Percentiles rank a stretch among this genome's conserved stretches.
phyloP scores from a whole-genome alignment of 1,140 invertebrate species.

The Drosophila repleta region DNA sequence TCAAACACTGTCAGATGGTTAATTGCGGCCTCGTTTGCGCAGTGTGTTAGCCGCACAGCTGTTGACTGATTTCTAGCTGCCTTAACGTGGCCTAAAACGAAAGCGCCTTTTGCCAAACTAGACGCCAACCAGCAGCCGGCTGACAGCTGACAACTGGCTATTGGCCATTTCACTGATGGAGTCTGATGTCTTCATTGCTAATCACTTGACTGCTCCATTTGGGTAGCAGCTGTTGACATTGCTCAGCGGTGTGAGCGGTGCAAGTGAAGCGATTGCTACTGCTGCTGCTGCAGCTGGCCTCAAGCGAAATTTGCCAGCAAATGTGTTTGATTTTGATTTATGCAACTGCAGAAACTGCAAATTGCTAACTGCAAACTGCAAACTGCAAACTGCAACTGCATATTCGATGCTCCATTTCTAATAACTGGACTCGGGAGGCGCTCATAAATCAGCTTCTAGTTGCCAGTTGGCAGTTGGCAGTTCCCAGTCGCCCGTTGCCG shows the following conservation, averaged over 20 bases:
- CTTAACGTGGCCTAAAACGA: slow-evolving; percentile 37
- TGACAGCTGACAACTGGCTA: slow-evolving; percentile 37
- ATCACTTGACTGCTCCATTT: slow-evolving; percentile 70
- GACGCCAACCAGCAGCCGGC: background rate
- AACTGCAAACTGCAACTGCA: slow-evolving; percentile 20
- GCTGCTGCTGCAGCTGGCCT: slow-evolving; percentile 2
- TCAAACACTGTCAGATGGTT: slow-evolving; percentile 3
- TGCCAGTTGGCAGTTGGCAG: slow-evolving; percentile 15
- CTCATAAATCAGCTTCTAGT: slow-evolving; percentile 59
- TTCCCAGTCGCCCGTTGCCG: background rate
- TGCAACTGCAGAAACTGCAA: slow-evolving; percentile 61
- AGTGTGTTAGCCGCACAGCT: background rate
- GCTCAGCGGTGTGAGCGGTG: slow-evolving; percentile 6
- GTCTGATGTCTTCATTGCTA: slow-evolving; percentile 62
- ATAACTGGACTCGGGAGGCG: slow-evolving; percentile 66
- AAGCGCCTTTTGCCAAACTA: slow-evolving; percentile 10
- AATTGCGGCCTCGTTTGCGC: slow-evolving; percentile 18
- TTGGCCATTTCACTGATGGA: slow-evolving; percentile 53
- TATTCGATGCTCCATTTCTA: slow-evolving; percentile 48
- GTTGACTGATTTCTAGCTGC: slow-evolving; percentile 29
- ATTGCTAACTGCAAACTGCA: slow-evolving; percentile 36
- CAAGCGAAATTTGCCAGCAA: slow-evolving; percentile 39
- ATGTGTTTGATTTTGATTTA: slow-evolving; percentile 80
- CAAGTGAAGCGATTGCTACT: background rate
- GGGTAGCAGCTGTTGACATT: slow-evolving; percentile 29